Percentiles rank a stretch among this genome's conserved stretches.
Evolutionary conservation across 2,888 invertebrate genomes (phyloP).

Genomic region (Elegia similella): DNA sequence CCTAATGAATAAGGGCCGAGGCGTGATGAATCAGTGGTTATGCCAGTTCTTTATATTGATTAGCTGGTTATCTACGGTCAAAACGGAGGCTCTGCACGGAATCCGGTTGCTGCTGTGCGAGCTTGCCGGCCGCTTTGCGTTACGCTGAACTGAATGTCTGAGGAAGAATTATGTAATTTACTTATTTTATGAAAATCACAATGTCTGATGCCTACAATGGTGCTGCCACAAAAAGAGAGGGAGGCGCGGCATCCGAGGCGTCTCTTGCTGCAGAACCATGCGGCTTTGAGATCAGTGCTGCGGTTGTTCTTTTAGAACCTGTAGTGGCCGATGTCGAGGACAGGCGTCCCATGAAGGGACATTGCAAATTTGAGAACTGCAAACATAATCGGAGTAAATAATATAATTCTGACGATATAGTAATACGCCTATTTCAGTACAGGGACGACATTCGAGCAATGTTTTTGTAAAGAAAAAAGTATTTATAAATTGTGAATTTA

Average conservation of each 20-base stretch:
- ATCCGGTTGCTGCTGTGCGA: constrained; percentile 15
- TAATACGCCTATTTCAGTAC: no score
- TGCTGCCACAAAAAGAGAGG: constrained; percentile 20
- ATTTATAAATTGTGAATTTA: no score
- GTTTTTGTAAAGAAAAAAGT: no score
- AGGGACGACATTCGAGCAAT: no score
- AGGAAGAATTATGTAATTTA: constrained; percentile 11
- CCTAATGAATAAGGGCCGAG: no score
- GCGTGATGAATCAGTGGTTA: constrained; percentile 24
- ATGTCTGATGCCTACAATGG: constrained; percentile 18
- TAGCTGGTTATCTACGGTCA: constrained; percentile 33
- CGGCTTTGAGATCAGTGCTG: constrained; percentile 36
- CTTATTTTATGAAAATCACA: constrained; percentile 1
- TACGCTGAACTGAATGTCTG: constrained; percentile 24
- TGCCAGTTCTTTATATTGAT: constrained; percentile 28
- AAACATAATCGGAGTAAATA: no score
- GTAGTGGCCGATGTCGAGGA: constrained; percentile 37
- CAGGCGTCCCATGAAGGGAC: constrained; percentile 40
- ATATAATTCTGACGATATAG: no score
- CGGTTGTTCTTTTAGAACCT: constrained; percentile 46
- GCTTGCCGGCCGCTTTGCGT: constrained; percentile 32
- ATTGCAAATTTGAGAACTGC: constrained; percentile 28
- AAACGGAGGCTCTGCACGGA: constrained; percentile 34
- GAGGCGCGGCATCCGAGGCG: constrained; percentile 27
- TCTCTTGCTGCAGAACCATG: constrained; percentile 50